A percentile compares a stretch with the other conserved stretches of the same genome.
phyloP scores from a whole-genome alignment of 2,797 vertebrate genomes.

The Yasuhikotakia modesta region DNA sequence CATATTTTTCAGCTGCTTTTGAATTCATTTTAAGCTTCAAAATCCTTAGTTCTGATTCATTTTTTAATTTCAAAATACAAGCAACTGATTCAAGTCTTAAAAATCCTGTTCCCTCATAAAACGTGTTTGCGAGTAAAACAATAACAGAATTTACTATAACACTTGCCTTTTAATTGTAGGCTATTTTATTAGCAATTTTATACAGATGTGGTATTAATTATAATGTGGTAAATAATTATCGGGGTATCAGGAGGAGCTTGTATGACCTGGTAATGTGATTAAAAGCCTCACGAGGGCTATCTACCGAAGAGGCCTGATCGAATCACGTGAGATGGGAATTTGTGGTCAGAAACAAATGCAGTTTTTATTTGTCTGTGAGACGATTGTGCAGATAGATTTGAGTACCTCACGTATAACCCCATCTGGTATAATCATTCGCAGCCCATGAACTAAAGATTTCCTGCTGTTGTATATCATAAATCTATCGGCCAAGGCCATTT shows the following conservation, averaged over 20 bases:
- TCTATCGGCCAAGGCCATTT: constrained; percentile 36
- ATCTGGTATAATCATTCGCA: constrained; percentile 64
- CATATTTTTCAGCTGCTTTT: too few species aligned
- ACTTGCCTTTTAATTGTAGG: too few species aligned
- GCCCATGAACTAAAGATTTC: constrained; percentile 52
- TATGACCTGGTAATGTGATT: constrained; percentile 8
- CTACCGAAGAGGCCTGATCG: constrained; percentile 26
- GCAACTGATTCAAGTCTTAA: too few species aligned
- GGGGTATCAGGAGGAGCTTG: constrained; percentile 8
- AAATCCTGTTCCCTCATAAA: too few species aligned
- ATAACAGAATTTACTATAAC: too few species aligned
- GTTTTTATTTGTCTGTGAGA: constrained; percentile 52
- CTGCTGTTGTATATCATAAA: constrained; percentile 45
- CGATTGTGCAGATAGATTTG: constrained; percentile 46
- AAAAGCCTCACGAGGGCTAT: constrained; percentile 22
- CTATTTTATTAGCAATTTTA: too few species aligned
- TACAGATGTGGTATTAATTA: not conserved
- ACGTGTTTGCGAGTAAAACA: too few species aligned
- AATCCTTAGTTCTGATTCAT: too few species aligned
- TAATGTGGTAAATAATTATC: not conserved
- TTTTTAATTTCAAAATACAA: too few species aligned
- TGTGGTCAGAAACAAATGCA: constrained; percentile 43
- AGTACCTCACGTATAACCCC: constrained; percentile 17
- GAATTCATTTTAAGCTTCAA: too few species aligned
- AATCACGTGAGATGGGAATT: constrained; percentile 42